These are phyloP conservation scores for Charadrius vociferus DNA, from an alignment of 2,113 vertebrate species.

Conservation along the genomic window DNA sequence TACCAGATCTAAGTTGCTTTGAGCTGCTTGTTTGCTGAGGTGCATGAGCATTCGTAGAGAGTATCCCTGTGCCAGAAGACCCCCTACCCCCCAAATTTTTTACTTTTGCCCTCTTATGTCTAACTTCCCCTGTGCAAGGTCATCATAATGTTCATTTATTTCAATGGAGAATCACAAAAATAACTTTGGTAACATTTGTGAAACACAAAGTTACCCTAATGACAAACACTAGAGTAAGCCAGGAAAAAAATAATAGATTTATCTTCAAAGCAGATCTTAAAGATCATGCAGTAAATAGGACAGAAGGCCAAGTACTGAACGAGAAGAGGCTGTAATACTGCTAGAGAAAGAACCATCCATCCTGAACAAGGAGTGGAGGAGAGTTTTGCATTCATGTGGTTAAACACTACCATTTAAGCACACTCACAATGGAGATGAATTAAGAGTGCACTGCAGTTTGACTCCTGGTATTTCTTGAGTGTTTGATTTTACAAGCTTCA, in stretches of 20 bases:
- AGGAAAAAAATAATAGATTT: not conserved
- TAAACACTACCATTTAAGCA: not conserved
- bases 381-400: not conserved
- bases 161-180: not conserved
- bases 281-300: not conserved
- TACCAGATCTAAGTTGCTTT: not conserved
- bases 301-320: not conserved
- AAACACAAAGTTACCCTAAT: not conserved
- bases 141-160: not conserved
- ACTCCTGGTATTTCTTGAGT: not conserved
- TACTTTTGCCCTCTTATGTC: not conserved
- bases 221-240: not conserved
- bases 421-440: not conserved
- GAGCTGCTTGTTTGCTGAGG: not conserved
- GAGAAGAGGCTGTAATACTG: not conserved
- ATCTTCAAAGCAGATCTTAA: not conserved
- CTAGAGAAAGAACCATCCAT: not conserved
- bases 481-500: slow-evolving; percentile 7
- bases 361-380: not conserved
- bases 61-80: not conserved
- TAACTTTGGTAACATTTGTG: not conserved
- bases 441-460: not conserved
- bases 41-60: not conserved
- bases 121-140: not conserved
- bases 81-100: not conserved